phyloP scores from a whole-genome alignment of 2,113 vertebrate genomes.

The Sminthopsis crassicaudata region DNA sequence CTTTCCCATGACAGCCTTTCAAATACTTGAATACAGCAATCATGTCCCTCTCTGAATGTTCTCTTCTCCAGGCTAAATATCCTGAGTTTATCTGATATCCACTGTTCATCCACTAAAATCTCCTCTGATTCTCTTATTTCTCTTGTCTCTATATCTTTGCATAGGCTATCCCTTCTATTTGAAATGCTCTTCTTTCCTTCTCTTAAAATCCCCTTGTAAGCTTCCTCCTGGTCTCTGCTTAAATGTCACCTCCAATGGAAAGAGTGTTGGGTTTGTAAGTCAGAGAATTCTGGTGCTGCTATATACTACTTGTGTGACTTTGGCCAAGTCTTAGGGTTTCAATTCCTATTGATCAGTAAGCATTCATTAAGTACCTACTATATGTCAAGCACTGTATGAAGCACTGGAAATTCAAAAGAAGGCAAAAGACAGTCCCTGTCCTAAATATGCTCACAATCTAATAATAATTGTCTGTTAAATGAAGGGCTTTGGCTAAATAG shows the following conservation, averaged over 20 bases:
- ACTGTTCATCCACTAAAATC: neutral
- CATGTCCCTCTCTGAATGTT: neutral
- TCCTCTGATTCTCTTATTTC: neutral
- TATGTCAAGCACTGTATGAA: neutral
- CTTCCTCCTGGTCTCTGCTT: neutral
- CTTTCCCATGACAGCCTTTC: no score
- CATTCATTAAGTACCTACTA: no score
- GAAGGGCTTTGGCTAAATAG: neutral
- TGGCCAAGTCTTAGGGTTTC: no score
- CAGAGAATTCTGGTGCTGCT: no score
- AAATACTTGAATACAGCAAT: neutral
- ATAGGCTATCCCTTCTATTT: neutral
- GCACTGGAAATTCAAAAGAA: neutral
- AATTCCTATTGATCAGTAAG: no score
- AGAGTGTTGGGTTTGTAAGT: neutral
- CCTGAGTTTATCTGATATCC: neutral
- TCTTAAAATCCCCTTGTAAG: no score
- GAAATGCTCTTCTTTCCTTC: neutral
- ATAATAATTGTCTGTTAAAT: neutral
- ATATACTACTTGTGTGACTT: no score
- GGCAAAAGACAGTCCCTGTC: neutral
- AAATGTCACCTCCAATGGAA: neutral
- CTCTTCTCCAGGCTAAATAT: neutral
- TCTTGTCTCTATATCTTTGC: neutral
- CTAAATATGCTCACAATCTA: neutral